These are phyloP conservation scores for Escarpia spicata DNA, from an alignment of 2,888 invertebrate genomes.

Conservation along the genomic window DNA sequence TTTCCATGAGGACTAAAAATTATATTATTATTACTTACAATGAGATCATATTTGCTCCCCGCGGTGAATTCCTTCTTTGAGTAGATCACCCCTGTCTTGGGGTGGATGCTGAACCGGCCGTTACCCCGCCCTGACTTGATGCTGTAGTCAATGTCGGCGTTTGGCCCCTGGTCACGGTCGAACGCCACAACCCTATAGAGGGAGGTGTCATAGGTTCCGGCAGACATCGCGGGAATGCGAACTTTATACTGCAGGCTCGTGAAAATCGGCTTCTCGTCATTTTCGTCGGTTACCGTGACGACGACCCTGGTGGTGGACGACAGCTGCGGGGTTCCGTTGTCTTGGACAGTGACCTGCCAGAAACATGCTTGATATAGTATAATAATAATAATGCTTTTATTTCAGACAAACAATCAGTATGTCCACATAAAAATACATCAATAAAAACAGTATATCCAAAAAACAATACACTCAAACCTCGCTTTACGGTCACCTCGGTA, in stretches of 20 bases:
- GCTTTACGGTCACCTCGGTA: no score
- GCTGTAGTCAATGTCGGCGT: conserved; percentile 78
- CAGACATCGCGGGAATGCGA: conserved; percentile 42
- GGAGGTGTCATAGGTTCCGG: conserved; percentile 40
- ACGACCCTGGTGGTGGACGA: conserved; percentile 76
- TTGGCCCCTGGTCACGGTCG: conserved; percentile 58
- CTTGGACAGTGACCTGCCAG: conserved; percentile 80
- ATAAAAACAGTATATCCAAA: no score
- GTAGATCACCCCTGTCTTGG: conserved; percentile 82
- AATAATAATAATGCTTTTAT: no score
- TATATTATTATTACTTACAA: conserved; percentile 67
- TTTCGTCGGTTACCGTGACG: conserved; percentile 58
- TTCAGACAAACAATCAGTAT: no score
- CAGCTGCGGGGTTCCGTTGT: conserved; percentile 79
- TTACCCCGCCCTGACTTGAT: conserved; percentile 55
- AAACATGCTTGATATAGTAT: neutral
- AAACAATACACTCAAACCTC: no score
- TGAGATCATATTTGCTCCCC: conserved; percentile 76
- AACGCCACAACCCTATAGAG: conserved; percentile 57
- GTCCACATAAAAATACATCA: no score
- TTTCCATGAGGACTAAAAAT: no score
- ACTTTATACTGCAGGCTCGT: conserved; percentile 51
- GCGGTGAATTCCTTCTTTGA: conserved; percentile 78
- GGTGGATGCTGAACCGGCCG: conserved; percentile 86
- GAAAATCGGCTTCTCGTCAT: conserved; percentile 59